These are phyloP conservation scores for Dryocosmus kuriphilus DNA, from an alignment of 2,888 invertebrate genomes.

Conservation along the genomic window DNA sequence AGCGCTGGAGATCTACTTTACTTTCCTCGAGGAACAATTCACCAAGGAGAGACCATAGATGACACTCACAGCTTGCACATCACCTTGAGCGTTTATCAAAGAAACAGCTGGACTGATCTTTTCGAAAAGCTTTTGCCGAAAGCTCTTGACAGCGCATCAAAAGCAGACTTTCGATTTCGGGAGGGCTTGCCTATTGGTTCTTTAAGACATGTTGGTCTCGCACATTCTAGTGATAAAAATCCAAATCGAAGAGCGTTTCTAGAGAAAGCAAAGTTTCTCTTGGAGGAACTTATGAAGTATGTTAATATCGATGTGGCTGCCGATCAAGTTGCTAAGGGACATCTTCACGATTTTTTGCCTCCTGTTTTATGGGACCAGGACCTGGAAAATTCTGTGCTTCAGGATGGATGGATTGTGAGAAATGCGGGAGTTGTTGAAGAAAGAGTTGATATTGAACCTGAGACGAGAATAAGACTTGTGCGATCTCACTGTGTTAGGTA, in stretches of 20 bases:
- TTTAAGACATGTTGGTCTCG: constrained; percentile 86
- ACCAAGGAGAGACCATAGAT: constrained; percentile 89
- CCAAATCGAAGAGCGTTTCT: constrained; percentile 79
- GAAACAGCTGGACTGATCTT: constrained; percentile 93
- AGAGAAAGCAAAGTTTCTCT: constrained; percentile 75
- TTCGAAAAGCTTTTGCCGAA: constrained; percentile 88
- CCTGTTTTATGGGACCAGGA: constrained; percentile 86
- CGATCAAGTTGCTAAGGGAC: constrained; percentile 91
- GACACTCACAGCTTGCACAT: constrained; percentile 95
- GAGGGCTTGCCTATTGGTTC: constrained; percentile 89
- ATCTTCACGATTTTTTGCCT: constrained; percentile 92
- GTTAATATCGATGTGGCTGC: constrained; percentile 85
- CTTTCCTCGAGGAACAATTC: constrained; percentile 93
- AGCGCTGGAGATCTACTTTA: constrained; percentile 95
- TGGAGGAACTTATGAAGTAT: constrained; percentile 78
- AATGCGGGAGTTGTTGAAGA: constrained; percentile 82
- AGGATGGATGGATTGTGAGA: constrained; percentile 85
- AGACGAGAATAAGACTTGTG: constrained; percentile 82
- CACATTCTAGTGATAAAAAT: constrained; percentile 80
- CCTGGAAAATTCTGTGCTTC: constrained; percentile 84
- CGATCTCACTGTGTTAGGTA: constrained; percentile 74
- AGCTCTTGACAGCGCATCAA: constrained; percentile 86
- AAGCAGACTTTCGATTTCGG: constrained; percentile 85
- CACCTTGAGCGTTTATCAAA: constrained; percentile 95
- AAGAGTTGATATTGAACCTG: constrained; percentile 83